Evolutionary conservation across 2,888 invertebrate genomes (phyloP).

Genomic region (Parnassius smintheus): DNA sequence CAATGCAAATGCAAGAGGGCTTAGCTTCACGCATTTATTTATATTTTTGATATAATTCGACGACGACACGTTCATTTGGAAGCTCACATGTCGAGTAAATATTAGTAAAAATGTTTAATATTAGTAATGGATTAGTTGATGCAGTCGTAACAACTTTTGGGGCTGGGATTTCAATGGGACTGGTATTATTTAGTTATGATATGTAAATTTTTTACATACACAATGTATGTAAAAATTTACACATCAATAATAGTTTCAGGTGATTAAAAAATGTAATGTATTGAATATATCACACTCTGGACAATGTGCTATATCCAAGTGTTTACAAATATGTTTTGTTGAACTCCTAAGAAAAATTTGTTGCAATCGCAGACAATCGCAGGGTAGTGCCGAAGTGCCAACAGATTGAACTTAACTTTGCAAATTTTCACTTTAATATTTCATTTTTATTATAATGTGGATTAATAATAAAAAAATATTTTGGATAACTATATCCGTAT

Average conservation of each 20-base stretch:
- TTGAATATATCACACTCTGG: constrained; percentile 41
- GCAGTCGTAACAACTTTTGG: constrained; percentile 16
- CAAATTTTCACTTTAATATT: constrained; percentile 70
- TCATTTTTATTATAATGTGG: constrained; percentile 71
- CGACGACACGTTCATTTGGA: constrained; percentile 4
- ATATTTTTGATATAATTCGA: neutral
- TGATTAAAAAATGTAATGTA: constrained; percentile 48
- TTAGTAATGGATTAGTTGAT: constrained; percentile 6
- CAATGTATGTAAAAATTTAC: constrained; percentile 71
- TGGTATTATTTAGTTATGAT: constrained; percentile 46
- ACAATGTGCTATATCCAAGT: constrained; percentile 51
- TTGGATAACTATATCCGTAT: too few relatives aligned
- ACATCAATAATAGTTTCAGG: constrained; percentile 49
- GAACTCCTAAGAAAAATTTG: constrained; percentile 55
- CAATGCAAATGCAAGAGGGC: neutral
- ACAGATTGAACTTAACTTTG: constrained; percentile 65
- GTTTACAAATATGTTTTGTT: constrained; percentile 54
- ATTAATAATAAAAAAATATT: constrained; percentile 65
- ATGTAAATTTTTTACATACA: constrained; percentile 34
- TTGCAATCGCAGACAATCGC: constrained; percentile 52
- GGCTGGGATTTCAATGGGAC: constrained; percentile 58
- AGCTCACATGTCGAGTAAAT: constrained; percentile 6
- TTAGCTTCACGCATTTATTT: neutral
- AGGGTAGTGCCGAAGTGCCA: constrained; percentile 56
- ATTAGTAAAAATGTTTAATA: neutral